A percentile compares a stretch with the other conserved stretches of the same genome.
These are phyloP conservation scores for Enteromius radiatus DNA, from an alignment of 2,797 vertebrate genomes.

Conservation along the genomic window DNA sequence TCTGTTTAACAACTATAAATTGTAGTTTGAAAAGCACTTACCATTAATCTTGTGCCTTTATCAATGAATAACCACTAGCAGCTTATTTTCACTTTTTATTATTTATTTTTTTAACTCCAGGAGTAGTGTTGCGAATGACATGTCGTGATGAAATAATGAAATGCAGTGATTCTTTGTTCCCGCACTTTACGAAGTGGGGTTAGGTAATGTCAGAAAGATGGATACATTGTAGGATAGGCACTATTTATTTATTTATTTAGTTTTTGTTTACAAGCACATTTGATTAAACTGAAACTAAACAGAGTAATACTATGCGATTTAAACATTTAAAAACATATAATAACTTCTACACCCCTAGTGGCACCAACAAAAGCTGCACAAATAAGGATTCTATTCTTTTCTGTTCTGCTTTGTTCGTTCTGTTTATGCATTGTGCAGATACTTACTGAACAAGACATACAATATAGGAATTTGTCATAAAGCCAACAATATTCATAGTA, in stretches of 20 bases:
- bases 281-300: not conserved
- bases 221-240: not conserved
- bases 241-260: not conserved
- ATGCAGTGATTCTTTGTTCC: not conserved
- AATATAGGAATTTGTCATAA: not conserved
- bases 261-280: not conserved
- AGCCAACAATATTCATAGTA: not conserved
- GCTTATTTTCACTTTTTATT: not conserved
- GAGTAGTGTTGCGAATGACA: not conserved
- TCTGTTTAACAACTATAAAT: slow-evolving; percentile 40
- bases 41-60: slow-evolving; percentile 25
- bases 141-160: not conserved
- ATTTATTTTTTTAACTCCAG: not conserved
- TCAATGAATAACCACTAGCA: slow-evolving; percentile 25
- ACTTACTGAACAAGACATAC: not conserved
- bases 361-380: not conserved
- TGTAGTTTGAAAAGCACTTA: slow-evolving; percentile 38
- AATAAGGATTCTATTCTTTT: not conserved
- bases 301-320: not conserved
- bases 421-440: not conserved
- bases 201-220: not conserved
- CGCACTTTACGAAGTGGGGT: not conserved
- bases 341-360: not conserved
- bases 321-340: not conserved
- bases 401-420: too few species aligned